Conservation (phyloP, 2,797 vertebrate species). For the Sternotherus odoratus region DNA sequence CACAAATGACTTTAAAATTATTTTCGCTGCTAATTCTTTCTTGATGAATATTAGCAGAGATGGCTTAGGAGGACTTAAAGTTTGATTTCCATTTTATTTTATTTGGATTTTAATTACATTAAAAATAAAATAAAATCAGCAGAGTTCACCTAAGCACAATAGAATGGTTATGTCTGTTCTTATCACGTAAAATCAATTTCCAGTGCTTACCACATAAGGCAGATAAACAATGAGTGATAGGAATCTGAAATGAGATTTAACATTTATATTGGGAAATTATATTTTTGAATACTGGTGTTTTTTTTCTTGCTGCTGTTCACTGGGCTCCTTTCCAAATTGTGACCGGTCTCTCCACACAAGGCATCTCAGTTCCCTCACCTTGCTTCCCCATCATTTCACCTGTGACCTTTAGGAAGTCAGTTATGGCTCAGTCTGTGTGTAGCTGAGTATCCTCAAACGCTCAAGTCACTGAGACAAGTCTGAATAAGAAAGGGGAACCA, state of each 20-base stretch:
- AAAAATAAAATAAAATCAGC: slow-evolving; percentile 60
- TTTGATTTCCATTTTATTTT: slow-evolving; percentile 72
- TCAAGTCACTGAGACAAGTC: not conserved
- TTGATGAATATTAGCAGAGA: slow-evolving; percentile 67
- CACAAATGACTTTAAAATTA: slow-evolving; percentile 76
- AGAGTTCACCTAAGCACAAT: slow-evolving; percentile 48
- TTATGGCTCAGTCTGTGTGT: not conserved
- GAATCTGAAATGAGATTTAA: not conserved
- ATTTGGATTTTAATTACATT: slow-evolving; percentile 60
- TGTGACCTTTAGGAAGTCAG: not conserved
- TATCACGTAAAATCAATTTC: slow-evolving; percentile 27
- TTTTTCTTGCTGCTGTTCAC: not conserved
- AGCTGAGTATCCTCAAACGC: not conserved
- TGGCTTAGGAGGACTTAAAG: slow-evolving; percentile 66
- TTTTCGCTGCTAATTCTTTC: slow-evolving; percentile 75
- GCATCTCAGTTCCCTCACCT: not conserved
- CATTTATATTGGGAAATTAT: not conserved
- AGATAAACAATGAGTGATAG: slow-evolving; percentile 18
- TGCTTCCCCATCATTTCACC: not conserved
- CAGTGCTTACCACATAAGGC: slow-evolving; percentile 8
- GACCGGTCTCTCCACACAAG: not conserved
- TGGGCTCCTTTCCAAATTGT: not conserved
- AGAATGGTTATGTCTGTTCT: slow-evolving; percentile 55
- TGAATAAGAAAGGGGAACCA: not conserved
- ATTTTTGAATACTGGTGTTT: slow-evolving; percentile 35